Base-by-base conservation (phyloP, 2,888 invertebrate genomes). In the Lasioglossum morio region DNA sequence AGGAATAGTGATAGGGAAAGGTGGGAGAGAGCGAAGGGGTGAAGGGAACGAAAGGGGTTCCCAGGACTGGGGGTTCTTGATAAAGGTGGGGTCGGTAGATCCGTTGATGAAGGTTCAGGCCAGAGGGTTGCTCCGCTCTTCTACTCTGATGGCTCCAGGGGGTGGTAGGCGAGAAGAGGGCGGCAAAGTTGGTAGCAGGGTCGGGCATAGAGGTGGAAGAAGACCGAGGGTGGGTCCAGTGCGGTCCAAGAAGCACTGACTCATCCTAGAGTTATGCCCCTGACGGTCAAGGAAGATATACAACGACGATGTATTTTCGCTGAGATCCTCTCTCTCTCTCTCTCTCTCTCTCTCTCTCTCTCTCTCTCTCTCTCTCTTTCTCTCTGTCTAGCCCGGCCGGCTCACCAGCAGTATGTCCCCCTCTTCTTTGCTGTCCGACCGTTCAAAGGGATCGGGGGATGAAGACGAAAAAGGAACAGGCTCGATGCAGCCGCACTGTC, bases 51-150 rank as follows among this genome's bases (percentile, higher is more conserved):
- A 91, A 90, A 90, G 92, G 92, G 93, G 92, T 93, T 93, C 93
- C 14, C 80, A 88, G 91, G 88, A 91, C 93, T 94, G 94, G 94
- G 94, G 94, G 88, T 88, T 90, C 89, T 90, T 90, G 91, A 88
- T 90, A 91, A 89, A 89, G 89, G 91, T 88, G 90, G 91, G 91
- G 91, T 94, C 91, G 92, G 90, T 92, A 93, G 94, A 95, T 94
- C 95, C 94, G 94, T 94, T 95, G 95, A 95, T 95, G 95, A 95
- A 95, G 95, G 95, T 95, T 95, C 94, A 94, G 93, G 92, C 93
- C 92, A 93, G 94, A 94, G 95, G 94, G 94, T 94, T 94, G 93
- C 94, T 93, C 90, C 91, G 93, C 93, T 94, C 94, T 94, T 94
- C 94, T 94, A 94, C 94, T 92, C 94, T 92, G 94, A 94, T 94